Percentiles rank a stretch among this genome's conserved stretches.
Conservation (phyloP, 2,113 vertebrate species). For the Tragelaphus buxtoni region DNA sequence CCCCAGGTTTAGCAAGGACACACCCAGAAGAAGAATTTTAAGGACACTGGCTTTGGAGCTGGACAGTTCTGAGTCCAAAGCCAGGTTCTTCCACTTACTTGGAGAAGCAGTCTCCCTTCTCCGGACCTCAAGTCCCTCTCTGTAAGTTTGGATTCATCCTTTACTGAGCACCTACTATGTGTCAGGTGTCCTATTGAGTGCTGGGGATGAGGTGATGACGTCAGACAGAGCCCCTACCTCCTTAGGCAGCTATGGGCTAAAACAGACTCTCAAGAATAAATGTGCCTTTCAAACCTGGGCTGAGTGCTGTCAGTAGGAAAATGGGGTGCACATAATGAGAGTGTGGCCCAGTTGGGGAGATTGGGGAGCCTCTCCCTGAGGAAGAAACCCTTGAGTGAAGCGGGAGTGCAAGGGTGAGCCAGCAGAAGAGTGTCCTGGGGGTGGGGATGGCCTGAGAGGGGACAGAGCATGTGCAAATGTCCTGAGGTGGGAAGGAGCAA, state of each 20-base stretch:
- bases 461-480: not conserved
- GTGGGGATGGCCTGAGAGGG: accelerated
- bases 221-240: not conserved
- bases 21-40: not conserved
- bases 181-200: not conserved
- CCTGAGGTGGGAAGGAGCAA: not conserved
- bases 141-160: not conserved
- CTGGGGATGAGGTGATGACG: not conserved
- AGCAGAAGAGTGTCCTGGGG: not conserved
- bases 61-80: not conserved
- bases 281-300: not conserved
- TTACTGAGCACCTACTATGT: not conserved
- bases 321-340: not conserved
- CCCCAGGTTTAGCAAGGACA: not conserved
- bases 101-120: not conserved
- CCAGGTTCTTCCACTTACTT: not conserved
- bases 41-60: not conserved
- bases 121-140: not conserved
- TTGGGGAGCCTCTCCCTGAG: not conserved
- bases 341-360: not conserved
- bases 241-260: not conserved
- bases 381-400: not conserved
- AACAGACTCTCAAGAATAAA: not conserved
- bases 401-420: not conserved
- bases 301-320: not conserved